Evolutionary conservation across 2,888 invertebrate species (phyloP).

Genomic region (Plagiodera versicolora): DNA sequence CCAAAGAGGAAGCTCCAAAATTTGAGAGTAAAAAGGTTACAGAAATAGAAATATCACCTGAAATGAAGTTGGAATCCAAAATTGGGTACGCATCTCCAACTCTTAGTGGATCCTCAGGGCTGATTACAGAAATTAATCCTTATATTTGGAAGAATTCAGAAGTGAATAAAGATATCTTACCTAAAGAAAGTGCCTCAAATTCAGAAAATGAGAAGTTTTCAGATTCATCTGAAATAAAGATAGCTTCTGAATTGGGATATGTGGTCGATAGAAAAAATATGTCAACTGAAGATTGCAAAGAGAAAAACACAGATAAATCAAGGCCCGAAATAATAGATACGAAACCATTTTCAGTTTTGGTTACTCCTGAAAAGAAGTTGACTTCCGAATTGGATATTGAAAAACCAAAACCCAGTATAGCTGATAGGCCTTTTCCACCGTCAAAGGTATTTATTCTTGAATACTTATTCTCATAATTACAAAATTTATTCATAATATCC

Average conservation of each 20-base stretch:
- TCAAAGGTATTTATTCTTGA: too few species aligned
- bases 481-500: background rate
- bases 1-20: background rate
- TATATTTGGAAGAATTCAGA: too few species aligned
- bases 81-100: too few species aligned
- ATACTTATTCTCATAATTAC: background rate
- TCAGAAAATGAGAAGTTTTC: too few species aligned
- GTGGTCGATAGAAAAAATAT: background rate
- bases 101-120: too few species aligned
- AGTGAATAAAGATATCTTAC: too few species aligned
- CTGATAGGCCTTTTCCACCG: too few species aligned
- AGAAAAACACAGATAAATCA: background rate
- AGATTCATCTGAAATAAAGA: background rate
- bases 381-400: too few species aligned
- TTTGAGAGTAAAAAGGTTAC: background rate
- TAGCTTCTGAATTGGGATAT: background rate
- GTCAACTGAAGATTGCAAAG: background rate
- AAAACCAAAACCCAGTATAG: conserved; percentile 4
- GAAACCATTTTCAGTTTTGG: background rate
- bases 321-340: conserved; percentile 4
- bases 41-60: background rate
- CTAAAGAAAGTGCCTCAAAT: too few species aligned
- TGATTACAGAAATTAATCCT: too few species aligned
- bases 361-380: too few species aligned
- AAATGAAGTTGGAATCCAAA: background rate